Conservation (phyloP, 2,888 invertebrate species). For the Fragum whitleyi region DNA sequence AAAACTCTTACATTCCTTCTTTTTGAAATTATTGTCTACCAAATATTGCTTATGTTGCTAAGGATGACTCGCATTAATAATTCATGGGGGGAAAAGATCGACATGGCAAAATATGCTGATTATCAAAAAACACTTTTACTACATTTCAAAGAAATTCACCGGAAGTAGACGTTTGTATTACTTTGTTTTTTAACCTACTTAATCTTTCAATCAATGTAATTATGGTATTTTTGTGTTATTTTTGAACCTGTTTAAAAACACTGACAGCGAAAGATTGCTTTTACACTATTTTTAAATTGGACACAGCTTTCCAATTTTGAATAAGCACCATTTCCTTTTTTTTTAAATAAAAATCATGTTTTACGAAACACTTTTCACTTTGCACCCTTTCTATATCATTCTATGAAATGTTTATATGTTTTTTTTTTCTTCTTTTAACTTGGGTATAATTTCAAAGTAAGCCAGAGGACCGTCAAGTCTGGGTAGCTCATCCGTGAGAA, state of each 20-base stretch:
- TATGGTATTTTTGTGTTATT: neutral
- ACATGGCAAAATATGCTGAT: slow-evolving; percentile 3
- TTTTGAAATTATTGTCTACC: too few species aligned
- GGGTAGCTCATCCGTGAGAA: too few species aligned
- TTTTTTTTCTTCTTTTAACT: too few species aligned
- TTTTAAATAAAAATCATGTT: too few species aligned
- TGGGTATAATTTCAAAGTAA: too few species aligned
- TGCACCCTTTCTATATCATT: too few species aligned
- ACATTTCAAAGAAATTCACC: slow-evolving; percentile 6
- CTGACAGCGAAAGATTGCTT: neutral
- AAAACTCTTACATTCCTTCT: too few species aligned
- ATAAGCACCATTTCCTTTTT: too few species aligned
- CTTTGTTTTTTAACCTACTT: slow-evolving; percentile 5
- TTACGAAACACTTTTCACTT: too few species aligned
- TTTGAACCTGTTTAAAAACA: neutral
- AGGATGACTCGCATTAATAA: neutral
- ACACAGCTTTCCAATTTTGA: neutral
- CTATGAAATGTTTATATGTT: too few species aligned
- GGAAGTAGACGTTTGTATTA: slow-evolving; percentile 10
- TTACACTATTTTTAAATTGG: neutral
- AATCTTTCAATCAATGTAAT: slow-evolving; percentile 11
- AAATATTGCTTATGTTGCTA: too few species aligned
- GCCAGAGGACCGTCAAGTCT: too few species aligned
- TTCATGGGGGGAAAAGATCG: neutral
- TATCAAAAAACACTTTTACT: neutral